phyloP scores from a whole-genome alignment of 35 echinoderm and acorn worm genomes.

The Apostichopus californicus region DNA sequence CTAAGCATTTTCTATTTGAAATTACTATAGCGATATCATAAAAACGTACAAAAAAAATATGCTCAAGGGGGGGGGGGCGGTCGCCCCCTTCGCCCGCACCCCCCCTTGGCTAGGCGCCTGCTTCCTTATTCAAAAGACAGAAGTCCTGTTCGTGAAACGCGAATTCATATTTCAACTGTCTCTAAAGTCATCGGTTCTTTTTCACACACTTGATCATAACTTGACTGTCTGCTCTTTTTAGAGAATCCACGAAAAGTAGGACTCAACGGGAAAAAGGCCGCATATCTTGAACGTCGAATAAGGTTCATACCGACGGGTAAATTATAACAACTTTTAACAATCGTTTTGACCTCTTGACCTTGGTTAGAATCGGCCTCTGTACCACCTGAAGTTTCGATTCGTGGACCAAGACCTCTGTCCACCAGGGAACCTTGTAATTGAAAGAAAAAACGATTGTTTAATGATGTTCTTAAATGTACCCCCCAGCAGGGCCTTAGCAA shows the following conservation, averaged over 20 bases:
- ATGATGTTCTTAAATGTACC: too few relatives aligned
- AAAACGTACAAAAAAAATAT: too few relatives aligned
- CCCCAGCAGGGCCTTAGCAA: too few relatives aligned
- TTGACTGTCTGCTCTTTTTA: neutral
- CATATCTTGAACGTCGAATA: neutral
- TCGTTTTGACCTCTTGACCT: neutral
- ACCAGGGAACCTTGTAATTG: neutral
- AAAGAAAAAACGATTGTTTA: neutral
- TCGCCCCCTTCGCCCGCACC: too few relatives aligned
- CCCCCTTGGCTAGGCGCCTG: too few relatives aligned
- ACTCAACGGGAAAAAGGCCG: neutral
- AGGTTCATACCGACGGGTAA: constrained; percentile 9
- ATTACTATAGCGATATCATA: too few relatives aligned
- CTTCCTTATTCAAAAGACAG: neutral
- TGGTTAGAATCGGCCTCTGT: neutral
- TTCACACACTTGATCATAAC: neutral
- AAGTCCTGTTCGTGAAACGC: neutral
- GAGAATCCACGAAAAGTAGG: neutral
- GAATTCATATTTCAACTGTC: neutral
- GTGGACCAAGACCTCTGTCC: neutral
- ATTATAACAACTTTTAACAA: neutral
- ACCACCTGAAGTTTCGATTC: neutral
- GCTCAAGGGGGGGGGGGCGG: too few relatives aligned
- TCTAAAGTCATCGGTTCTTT: neutral
- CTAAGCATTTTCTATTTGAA: too few relatives aligned